phyloP scores from a whole-genome alignment of 2,888 invertebrate species.

The Lasiommata megera region DNA sequence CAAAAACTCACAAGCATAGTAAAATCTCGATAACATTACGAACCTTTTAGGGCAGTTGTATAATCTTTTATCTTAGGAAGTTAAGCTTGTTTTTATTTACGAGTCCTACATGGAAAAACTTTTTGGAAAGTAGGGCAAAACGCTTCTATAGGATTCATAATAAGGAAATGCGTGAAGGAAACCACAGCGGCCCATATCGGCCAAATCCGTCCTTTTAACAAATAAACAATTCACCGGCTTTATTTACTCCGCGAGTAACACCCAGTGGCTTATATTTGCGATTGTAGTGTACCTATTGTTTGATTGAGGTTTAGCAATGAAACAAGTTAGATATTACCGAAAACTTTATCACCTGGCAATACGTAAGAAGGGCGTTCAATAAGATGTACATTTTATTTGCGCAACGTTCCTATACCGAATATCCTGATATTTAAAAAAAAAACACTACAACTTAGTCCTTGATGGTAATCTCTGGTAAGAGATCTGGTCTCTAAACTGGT shows the following conservation, averaged over 20 bases:
- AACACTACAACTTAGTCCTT: too few relatives aligned
- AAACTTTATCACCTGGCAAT: too few relatives aligned
- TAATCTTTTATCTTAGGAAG: neutral
- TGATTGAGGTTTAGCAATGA: neutral
- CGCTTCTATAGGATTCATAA: conserved; percentile 3
- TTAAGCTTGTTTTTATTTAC: neutral
- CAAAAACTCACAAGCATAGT: too few relatives aligned
- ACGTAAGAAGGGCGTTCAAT: too few relatives aligned
- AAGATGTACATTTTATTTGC: too few relatives aligned
- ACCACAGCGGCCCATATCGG: neutral
- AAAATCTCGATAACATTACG: too few relatives aligned
- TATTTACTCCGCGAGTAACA: neutral
- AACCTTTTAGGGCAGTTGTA: neutral
- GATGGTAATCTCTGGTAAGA: too few relatives aligned
- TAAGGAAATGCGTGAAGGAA: neutral
- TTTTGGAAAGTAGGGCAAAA: neutral
- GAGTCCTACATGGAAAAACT: neutral
- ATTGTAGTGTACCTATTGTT: neutral
- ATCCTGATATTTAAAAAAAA: too few relatives aligned
- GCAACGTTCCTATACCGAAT: too few relatives aligned
- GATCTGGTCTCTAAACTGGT: too few relatives aligned
- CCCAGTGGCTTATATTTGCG: neutral
- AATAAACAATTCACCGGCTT: neutral
- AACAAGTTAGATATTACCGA: too few relatives aligned
- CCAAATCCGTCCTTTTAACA: neutral